Conservation (phyloP, 2,888 invertebrate genomes). For the Euzetes globulus region DNA sequence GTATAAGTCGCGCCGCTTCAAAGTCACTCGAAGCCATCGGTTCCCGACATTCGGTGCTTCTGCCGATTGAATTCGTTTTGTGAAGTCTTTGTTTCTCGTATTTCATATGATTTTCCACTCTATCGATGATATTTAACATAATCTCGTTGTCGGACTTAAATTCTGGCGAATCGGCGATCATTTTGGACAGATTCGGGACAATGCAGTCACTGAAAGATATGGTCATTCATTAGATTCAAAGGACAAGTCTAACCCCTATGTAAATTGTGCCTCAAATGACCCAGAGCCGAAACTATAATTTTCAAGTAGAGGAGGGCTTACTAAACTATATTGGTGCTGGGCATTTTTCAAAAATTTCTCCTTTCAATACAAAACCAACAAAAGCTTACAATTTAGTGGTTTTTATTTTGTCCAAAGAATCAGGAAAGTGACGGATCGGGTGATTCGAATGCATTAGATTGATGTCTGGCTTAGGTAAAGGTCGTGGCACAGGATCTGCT, state of each 20-base stretch:
- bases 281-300: too few relatives aligned
- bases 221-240: conserved; percentile 9
- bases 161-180: conserved; percentile 43
- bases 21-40: conserved; percentile 57
- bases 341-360: too few relatives aligned
- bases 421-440: conserved; percentile 65
- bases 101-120: conserved; percentile 46
- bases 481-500: conserved; percentile 49
- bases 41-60: conserved; percentile 26
- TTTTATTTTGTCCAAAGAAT: conserved; percentile 67
- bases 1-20: conserved; percentile 85
- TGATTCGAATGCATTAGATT: conserved; percentile 47
- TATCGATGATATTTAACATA: conserved; percentile 54
- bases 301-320: too few relatives aligned
- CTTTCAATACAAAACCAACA: conserved; percentile 24
- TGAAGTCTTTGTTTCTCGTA: conserved; percentile 31
- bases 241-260: too few relatives aligned
- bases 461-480: conserved; percentile 61
- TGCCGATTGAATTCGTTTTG: background rate
- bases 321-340: too few relatives aligned
- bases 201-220: conserved; percentile 24
- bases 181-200: conserved; percentile 29
- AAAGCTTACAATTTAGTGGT: conserved; percentile 67
- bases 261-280: too few relatives aligned
- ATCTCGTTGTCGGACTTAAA: conserved; percentile 57